These are phyloP conservation scores for human (Homo sapiens) DNA, from an alignment of 2,113 vertebrate genomes.

Conservation along the genomic window GRCh38 chr2:160944001-160944500, in stretches of 20 bases:
- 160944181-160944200: background rate
- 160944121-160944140: background rate
- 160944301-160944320: background rate
- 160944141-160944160: background rate
- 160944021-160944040: background rate
- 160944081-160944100: background rate
- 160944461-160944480: background rate
- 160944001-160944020: background rate
- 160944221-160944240: background rate
- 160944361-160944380: background rate
- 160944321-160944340: background rate
- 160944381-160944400: background rate
- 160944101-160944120: background rate
- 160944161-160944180: background rate
- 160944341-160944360: background rate
- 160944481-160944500: background rate
- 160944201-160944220: background rate
- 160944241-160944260: background rate
- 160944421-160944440: background rate
- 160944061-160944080: background rate
- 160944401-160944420: background rate
- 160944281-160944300: background rate
- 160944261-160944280: background rate
- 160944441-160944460: background rate
- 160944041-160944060: background rate